A percentile compares a stretch with the other conserved stretches of the same genome.
These are phyloP conservation scores for Halcyon chelicuti DNA, from an alignment of 2,797 vertebrate species.

Conservation along the genomic window DNA sequence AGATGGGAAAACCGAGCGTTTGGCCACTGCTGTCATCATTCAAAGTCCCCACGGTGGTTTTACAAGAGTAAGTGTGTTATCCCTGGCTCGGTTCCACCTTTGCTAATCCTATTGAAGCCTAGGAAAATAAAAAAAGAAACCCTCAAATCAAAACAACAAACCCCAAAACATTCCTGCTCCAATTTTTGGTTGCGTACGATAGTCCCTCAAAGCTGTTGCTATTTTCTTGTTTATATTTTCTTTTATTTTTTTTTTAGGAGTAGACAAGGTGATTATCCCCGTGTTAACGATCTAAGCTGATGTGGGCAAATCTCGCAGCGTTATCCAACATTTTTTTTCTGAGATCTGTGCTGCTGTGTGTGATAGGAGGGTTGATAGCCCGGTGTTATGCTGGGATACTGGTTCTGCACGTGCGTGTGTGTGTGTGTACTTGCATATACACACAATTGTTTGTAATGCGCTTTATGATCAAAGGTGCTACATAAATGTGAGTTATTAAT, in stretches of 20 bases:
- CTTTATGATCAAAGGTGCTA: slow-evolving; percentile 32
- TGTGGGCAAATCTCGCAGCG: rapidly evolving
- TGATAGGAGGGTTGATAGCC: background rate
- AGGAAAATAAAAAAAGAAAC: background rate
- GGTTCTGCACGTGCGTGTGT: background rate
- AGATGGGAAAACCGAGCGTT: background rate
- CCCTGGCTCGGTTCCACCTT: background rate
- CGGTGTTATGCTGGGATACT: background rate
- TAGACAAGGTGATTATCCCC: background rate
- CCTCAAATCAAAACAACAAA: background rate
- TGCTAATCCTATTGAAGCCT: background rate
- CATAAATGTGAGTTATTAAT: slow-evolving; percentile 33
- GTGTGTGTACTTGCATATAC: background rate
- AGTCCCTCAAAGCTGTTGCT: background rate
- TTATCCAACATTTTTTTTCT: background rate
- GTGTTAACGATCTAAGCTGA: background rate
- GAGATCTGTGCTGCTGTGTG: background rate
- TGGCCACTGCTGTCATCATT: background rate
- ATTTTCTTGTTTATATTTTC: background rate
- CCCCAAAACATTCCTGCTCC: background rate
- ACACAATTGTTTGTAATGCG: background rate
- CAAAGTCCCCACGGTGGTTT: background rate
- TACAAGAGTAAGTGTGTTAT: background rate
- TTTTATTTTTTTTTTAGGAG: background rate
- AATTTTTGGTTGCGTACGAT: rapidly evolving